A percentile compares a stretch with the other conserved stretches of the same genome.
These are phyloP conservation scores for Drosophila pallidifrons DNA, from an alignment of 1,140 invertebrate species.

Conservation along the genomic window DNA sequence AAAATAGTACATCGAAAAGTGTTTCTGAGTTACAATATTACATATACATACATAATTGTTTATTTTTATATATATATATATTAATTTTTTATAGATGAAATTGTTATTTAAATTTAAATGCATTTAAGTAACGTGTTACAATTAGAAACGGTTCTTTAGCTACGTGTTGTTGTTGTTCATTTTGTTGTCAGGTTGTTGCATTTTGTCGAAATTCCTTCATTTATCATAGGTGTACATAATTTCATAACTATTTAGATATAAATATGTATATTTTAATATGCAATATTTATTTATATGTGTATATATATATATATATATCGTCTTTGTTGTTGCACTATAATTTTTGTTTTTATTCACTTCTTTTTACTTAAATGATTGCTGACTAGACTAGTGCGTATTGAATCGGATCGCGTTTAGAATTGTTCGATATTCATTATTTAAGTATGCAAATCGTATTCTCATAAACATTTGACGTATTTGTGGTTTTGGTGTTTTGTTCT, in stretches of 20 bases:
- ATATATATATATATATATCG: constrained; percentile 53
- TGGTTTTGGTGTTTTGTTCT: constrained; percentile 36
- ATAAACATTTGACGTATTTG: constrained; percentile 37
- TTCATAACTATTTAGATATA: constrained; percentile 49
- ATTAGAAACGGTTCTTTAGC: constrained; percentile 64
- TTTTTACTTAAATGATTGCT: constrained; percentile 74
- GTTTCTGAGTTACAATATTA: constrained; percentile 43
- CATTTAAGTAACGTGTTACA: constrained; percentile 81
- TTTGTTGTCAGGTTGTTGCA: constrained; percentile 61
- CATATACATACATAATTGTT: constrained; percentile 59
- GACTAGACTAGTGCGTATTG: constrained; percentile 77
- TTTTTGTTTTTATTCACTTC: constrained; percentile 43
- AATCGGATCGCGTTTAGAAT: constrained; percentile 72
- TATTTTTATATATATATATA: constrained; percentile 18
- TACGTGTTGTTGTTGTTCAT: constrained; percentile 19
- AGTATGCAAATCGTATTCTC: constrained; percentile 47
- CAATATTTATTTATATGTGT: constrained; percentile 45
- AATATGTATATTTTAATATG: constrained; percentile 57
- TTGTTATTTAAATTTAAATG: constrained; percentile 78
- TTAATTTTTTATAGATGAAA: constrained; percentile 39
- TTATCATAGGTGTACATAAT: constrained; percentile 50
- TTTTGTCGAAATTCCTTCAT: constrained; percentile 58
- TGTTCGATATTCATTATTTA: constrained; percentile 37
- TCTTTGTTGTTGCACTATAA: constrained; percentile 65
- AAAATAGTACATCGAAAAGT: constrained; percentile 77